Evolutionary conservation across 1,140 invertebrate genomes (phyloP), one percentile per base, ranked within the genome.

Genomic region (Daktulosphaira vitifoliae): DNA sequence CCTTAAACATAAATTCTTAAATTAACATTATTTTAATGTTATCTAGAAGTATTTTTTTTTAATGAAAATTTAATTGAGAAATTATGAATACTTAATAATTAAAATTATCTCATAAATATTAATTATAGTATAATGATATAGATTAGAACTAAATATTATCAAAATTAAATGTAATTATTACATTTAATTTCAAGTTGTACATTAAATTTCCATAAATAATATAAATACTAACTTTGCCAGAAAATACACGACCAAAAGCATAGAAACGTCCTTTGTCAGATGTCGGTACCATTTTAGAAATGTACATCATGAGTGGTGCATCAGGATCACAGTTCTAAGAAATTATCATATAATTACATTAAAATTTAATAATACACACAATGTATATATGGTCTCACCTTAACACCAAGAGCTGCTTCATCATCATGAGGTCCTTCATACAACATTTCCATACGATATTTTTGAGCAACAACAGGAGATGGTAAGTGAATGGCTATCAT

Each of bases 401-500:
- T 86, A 69, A 89, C 85, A 81, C 88, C 92, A 70, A 93, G 71
- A 72, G 93, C 96, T 70, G 92, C 94, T 72, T 95, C 91, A 78
- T 99, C 97, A 76, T 99, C 96, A 71, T 86, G 85, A 64, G 96
- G 96, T 77, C 92, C 97, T 83, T 96, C 95, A 75, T 95, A 98
- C 76, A 98, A 81, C 89, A 98, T 91, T 81, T 98, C 96, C 88
- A 96, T 96, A 81, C 97, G 86, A 81, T 99, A 99, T 74, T 91
- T 95, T 78, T 99, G 97, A 68, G 97, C 96, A 66, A 92, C 92
- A 25, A 99, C 96, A 42, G 97, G 97, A 25, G 96, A 99, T 68
- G 97, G 97, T 73, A 99, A 80, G 76, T 99, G 96, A 75, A 99
- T 97, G 76, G 94, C 93, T 79, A 99, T 99, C 97, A 99, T 99